These are phyloP conservation scores for Apodemus speciosus DNA, from an alignment of 2,113 vertebrate genomes.

Conservation along the genomic window DNA sequence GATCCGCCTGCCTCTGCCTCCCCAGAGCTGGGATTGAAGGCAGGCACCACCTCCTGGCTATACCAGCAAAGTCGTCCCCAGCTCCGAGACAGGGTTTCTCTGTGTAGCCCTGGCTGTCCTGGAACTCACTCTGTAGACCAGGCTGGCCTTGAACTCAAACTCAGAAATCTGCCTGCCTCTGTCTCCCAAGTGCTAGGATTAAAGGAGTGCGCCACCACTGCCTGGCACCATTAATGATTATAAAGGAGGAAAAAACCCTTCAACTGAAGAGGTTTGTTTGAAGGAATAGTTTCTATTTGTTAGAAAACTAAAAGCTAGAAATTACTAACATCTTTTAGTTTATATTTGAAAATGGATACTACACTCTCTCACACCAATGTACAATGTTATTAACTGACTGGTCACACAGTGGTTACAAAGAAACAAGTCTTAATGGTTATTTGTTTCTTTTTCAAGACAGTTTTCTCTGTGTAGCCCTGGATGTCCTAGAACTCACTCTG, in stretches of 20 bases:
- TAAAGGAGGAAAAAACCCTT: background rate
- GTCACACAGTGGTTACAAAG: background rate
- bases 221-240: constrained; percentile 1
- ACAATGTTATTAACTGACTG: constrained; percentile 2
- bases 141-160: background rate
- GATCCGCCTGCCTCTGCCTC: no score
- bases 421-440: background rate
- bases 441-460: background rate
- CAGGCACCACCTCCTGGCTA: no score
- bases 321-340: constrained; percentile 48
- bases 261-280: background rate
- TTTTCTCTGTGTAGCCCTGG: no score
- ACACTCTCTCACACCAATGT: background rate
- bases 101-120: background rate
- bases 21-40: no score
- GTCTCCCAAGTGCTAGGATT: background rate
- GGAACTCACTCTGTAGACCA: background rate
- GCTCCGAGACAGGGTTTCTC: background rate
- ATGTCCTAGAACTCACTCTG: no score
- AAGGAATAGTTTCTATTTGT: constrained; percentile 36
- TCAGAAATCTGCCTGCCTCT: background rate
- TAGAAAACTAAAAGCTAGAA: constrained; percentile 54
- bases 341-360: constrained; percentile 37
- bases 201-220: background rate
- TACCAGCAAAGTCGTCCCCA: no score